phyloP scores from a whole-genome alignment of 2,113 vertebrate genomes.

The Hippocampus abdominalis region DNA sequence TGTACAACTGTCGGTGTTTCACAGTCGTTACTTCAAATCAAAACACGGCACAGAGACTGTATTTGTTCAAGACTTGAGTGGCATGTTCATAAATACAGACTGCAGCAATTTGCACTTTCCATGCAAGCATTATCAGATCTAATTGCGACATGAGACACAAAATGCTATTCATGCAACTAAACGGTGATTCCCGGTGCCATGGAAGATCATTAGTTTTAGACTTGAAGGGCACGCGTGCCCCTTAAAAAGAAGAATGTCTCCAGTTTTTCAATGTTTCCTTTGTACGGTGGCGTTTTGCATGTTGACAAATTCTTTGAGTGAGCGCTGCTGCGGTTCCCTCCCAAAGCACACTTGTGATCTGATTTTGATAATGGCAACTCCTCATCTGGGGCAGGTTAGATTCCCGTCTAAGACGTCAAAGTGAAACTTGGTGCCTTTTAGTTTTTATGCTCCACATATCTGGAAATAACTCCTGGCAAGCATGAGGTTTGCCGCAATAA shows the following conservation, averaged over 20 bases:
- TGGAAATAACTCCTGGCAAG: slow-evolving; percentile 2
- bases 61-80: slow-evolving; percentile 1
- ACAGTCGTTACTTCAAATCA: background rate
- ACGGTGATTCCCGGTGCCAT: background rate
- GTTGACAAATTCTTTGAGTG: slow-evolving; percentile 3
- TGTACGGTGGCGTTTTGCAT: background rate
- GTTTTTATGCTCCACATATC: slow-evolving; percentile 3
- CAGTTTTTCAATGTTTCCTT: background rate
- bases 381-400: slow-evolving; percentile 10
- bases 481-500: background rate
- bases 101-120: slow-evolving; percentile 5
- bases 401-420: background rate
- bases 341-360: background rate
- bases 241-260: background rate
- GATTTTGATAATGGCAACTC: slow-evolving; percentile 2
- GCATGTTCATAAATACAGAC: background rate
- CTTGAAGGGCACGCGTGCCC: background rate
- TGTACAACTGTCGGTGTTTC: background rate
- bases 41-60: background rate
- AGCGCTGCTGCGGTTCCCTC: background rate
- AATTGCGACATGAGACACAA: background rate
- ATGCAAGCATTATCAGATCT: background rate
- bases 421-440: background rate
- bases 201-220: background rate
- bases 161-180: background rate